Base-by-base conservation (phyloP, 1,140 invertebrate species). In the Drosophila dunni region DNA sequence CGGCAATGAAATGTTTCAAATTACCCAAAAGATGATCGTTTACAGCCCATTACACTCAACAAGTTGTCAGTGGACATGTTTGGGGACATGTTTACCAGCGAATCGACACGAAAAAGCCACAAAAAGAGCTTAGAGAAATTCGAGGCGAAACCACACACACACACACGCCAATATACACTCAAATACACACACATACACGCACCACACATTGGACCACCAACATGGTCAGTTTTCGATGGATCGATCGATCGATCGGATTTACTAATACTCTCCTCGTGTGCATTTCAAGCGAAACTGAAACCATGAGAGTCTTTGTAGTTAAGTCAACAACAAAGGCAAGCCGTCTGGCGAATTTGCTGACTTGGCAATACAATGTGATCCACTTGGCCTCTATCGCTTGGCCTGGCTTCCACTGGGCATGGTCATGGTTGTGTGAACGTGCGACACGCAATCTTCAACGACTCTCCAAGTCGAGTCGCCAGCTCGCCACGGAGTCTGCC, bases 81-180 rank as follows among this genome's bases (percentile, higher is more conserved):
- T 70, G 67, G 61, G 51, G 54, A 67, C 81, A 75, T 82, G 83
- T 85, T 85, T 79, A 81, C 81, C 75, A 78, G 62, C 66, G 74
- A 85, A 76, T 78, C 75, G 78, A 85, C 81, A 85, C 82, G 81
- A 80, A 85, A 86, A 75, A 67, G 63, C 75, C 79, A 78, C 63
- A 84, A 75, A 83, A 70, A 38, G 57, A 61, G 67, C 57, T 56
- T 69, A 65, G 81, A 86, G 81, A 85, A 85, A 85, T 86, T 86
- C 38, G 82, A 85, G 67, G 68, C 81, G 64, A 58, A 53, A 61
- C 20, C 38, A 63, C n/a, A 38, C 51, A 38, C 51, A 63, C 72
- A 61, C 72, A 51, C 51, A 20, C 17, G 1, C n/a, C n/a, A n/a
- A n/a, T 20, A 20, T 20, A 20, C 17, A 20, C 17, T 20, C 17